phyloP scores from a whole-genome alignment of 2,113 vertebrate species.

The Crotophaga sulcirostris region DNA sequence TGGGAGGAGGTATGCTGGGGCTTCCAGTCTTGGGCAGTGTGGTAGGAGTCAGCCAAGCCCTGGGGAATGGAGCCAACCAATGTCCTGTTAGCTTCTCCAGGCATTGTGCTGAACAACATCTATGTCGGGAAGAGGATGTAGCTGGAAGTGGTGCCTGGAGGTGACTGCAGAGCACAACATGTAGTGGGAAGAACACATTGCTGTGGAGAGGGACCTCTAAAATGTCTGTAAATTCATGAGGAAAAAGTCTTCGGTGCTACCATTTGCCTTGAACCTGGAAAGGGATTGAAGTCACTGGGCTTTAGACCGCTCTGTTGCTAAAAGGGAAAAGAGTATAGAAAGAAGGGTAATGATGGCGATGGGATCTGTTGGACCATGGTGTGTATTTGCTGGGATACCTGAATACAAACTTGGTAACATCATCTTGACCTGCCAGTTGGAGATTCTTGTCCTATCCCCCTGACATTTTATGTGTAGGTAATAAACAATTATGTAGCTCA shows the following conservation, averaged over 20 bases:
- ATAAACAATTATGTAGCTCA: constrained; percentile 4
- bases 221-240: neutral
- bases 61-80: neutral
- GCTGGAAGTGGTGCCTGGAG: neutral
- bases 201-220: neutral
- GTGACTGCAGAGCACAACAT: neutral
- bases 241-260: neutral
- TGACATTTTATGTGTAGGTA: neutral
- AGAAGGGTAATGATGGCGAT: neutral
- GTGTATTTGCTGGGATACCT: neutral
- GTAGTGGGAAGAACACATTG: neutral
- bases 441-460: neutral
- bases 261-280: neutral
- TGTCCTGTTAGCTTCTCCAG: neutral
- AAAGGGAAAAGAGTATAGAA: neutral
- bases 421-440: neutral
- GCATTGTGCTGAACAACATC: neutral
- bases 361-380: neutral
- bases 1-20: neutral
- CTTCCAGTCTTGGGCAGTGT: neutral
- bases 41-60: neutral
- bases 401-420: neutral
- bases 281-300: neutral
- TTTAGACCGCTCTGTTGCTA: neutral
- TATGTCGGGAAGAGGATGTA: neutral